A percentile compares a stretch with the other conserved stretches of the same genome.
These are phyloP conservation scores for Falco columbarius DNA, from an alignment of 2,797 vertebrate species.

Conservation along the genomic window DNA sequence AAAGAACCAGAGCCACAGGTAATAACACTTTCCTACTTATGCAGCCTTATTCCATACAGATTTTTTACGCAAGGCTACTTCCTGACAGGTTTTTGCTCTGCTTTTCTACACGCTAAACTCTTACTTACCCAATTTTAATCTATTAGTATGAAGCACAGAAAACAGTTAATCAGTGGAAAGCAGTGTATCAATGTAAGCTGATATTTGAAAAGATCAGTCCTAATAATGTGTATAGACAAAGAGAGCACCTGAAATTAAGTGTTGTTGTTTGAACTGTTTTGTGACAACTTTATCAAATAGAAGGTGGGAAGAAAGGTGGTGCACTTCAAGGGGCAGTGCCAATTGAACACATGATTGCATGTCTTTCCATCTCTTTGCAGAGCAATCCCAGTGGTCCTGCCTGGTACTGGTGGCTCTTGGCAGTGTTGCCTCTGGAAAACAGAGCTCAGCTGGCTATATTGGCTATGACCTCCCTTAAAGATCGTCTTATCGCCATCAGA, in stretches of 20 bases:
- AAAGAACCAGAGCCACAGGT: slow-evolving; percentile 90
- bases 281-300: not conserved
- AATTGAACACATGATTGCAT: not conserved
- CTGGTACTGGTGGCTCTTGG: slow-evolving; percentile 95
- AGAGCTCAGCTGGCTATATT: slow-evolving; percentile 92
- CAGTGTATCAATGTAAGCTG: not conserved
- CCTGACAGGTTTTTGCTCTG: not conserved
- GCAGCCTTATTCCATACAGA: not conserved
- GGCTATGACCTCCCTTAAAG: slow-evolving; percentile 89
- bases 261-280: not conserved
- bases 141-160: not conserved
- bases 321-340: not conserved
- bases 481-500: slow-evolving; percentile 88
- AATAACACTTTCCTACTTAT: slow-evolving; percentile 22
- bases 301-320: not conserved
- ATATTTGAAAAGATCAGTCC: not conserved
- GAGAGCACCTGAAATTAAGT: not conserved
- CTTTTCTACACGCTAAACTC: not conserved
- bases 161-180: not conserved
- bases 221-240: not conserved
- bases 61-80: not conserved
- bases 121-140: not conserved
- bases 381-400: slow-evolving; percentile 87
- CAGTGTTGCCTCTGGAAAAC: slow-evolving; percentile 88
- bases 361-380: slow-evolving; percentile 69